Evolutionary conservation across 1,140 invertebrate genomes (phyloP), one percentile per base, ranked within the genome.

Genomic region (Atta texana): DNA sequence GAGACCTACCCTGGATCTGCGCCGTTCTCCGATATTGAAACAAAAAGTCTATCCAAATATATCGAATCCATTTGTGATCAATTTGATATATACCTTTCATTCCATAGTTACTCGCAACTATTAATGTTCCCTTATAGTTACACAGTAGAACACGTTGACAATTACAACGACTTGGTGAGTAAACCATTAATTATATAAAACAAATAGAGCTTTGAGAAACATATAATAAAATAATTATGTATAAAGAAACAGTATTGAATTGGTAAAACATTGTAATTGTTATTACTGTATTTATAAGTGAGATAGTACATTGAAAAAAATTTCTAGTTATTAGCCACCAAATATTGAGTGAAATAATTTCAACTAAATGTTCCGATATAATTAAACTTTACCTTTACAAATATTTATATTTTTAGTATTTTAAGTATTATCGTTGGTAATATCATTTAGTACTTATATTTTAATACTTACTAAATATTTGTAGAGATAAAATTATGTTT

Each of bases 101-200:
- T 66, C 8, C 64, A 66, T 2, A 66, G 64, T 6, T 66, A 39
- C 18, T 66, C 64, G 8, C 34, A 66, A 5, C 34, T 66, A 18
- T 66, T 66, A n/a, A 39, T 66, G 31, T 66, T 12, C 18, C 64
- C 64, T n/a, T 66, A 66, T 21, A n/a, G 64, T 0, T 39, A 66
- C 34, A 14, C 64, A 39, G n/a, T 5, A 0, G 3, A 1, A n/a
- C 18, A 39, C 8, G 0, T 39, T 66, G 8, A 39, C 3, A 66
- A 66, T 10, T 66, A 66, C 1, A 14, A 66, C 4, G 64, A 66
- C 12, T 39, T 21, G 34, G 64, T 66, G 1, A 66, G 31, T 66
- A 39, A n/a, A 5, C 24, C 24, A 39, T 66, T 66, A 21, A 21
- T 64, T 34, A 16, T 64, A 31, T 64, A 31, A 64, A 14, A 66